Base-by-base conservation (phyloP, 2,888 invertebrate genomes). In the Melolontha melolontha region DNA sequence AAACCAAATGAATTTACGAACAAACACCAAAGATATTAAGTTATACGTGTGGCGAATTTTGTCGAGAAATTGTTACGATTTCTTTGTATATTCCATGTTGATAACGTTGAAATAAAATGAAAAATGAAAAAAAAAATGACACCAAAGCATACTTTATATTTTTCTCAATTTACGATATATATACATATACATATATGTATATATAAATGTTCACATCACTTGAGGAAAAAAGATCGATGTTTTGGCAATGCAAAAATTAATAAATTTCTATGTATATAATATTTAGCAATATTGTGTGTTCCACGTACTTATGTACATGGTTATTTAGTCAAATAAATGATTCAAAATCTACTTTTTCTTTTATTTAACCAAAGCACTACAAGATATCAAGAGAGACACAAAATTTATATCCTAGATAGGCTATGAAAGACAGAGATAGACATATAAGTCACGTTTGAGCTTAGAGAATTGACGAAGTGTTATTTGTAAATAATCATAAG, bases 261-360 rank as follows among this genome's bases (percentile, higher is more conserved):
- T 27, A 57, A 47, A 64, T 69, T 59, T 66, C 52, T 67, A 66
- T 70, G 70, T 70, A 71, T 71, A 71, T 71, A 71, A 70, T 70
- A 70, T 70, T 64, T 70, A 71, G 71, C 70, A 70, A 70, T 71
- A 71, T 68, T 68, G 66, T 70, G 70, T 70, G 66, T 64, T 71
- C 68, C 70, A 55, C 69, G 68, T 70, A 69, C 55, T 64, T 64
- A 54, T 72, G 72, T 72, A 72, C 71, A 71, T 71, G 71, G 68
- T 68, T 70, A 70, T 70, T 68, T 68, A 70, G 68, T 69, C 70
- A 69, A 69, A 69, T 64, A 72, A 70, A 71, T 71, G 47, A 67
- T 67, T 44, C 52, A 39, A 67, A 54, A 47, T 47, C 42, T 29
- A 57, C 17, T 7, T 22, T 22, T 14, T 49, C 11, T 16, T 6